Conservation (phyloP, 2,113 vertebrate genomes). For the Rhea americana region DNA sequence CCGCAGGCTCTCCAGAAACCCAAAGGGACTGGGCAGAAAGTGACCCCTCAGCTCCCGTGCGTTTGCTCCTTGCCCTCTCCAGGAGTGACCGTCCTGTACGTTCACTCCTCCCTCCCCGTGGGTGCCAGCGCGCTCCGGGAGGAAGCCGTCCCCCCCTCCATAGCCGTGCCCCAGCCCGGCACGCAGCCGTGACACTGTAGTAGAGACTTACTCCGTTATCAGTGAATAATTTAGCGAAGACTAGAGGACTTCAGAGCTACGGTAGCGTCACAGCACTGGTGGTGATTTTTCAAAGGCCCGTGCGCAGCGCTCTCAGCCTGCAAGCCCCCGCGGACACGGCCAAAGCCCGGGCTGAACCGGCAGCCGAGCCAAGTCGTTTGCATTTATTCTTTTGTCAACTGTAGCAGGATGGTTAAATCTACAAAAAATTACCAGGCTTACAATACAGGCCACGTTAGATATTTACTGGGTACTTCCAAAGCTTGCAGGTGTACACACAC, state of each 20-base stretch:
- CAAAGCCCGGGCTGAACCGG: neutral
- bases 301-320: neutral
- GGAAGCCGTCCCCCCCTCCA: rapidly evolving
- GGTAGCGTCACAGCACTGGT: neutral
- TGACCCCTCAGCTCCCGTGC: neutral
- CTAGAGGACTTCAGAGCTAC: neutral
- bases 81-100: neutral
- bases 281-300: neutral
- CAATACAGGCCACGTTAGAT: neutral
- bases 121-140: neutral
- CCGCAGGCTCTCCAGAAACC: neutral
- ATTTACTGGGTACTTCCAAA: neutral
- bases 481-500: neutral
- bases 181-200: neutral
- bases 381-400: neutral
- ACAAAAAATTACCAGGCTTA: neutral
- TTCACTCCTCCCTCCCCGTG: rapidly evolving
- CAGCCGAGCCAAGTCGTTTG: neutral
- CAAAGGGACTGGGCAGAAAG: neutral
- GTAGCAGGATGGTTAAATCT: neutral
- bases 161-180: rapidly evolving
- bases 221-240: neutral
- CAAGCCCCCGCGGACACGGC: neutral
- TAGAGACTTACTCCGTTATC: neutral
- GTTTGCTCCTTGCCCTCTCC: neutral